Conservation (phyloP, 2,888 invertebrate species). For the Cyaniris semiargus region DNA sequence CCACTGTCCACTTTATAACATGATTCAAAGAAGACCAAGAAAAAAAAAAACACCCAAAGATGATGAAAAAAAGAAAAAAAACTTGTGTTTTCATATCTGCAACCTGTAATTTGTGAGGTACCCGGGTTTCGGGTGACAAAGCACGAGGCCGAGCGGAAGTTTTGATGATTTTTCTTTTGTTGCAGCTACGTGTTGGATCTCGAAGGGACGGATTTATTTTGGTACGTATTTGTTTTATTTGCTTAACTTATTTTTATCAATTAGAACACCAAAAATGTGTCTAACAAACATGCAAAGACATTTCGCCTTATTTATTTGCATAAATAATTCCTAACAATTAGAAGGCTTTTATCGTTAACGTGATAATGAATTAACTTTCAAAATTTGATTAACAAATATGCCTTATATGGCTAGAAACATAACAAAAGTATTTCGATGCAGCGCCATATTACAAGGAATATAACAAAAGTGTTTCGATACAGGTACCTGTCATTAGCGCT, state of each 20-base stretch:
- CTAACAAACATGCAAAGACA: no score
- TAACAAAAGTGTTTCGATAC: neutral
- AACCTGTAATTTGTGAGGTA: neutral
- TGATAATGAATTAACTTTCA: no score
- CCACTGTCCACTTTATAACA: neutral
- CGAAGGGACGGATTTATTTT: neutral
- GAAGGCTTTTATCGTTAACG: no score
- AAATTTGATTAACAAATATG: no score
- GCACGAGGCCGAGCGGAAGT: neutral
- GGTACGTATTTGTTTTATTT: neutral
- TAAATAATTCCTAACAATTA: no score
- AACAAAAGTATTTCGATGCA: no score
- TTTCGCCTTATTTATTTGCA: no score
- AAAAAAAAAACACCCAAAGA: neutral
- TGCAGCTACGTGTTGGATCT: constrained; percentile 22
- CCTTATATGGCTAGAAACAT: no score
- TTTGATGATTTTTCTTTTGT: constrained; percentile 19
- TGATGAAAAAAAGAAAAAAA: neutral
- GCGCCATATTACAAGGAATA: no score
- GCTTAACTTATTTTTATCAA: neutral
- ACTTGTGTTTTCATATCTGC: neutral
- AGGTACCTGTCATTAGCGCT: neutral
- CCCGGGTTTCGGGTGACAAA: neutral
- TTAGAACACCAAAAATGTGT: no score
- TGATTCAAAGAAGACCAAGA: neutral